phyloP scores from a whole-genome alignment of 2,797 vertebrate species.

The Florisuga fusca region DNA sequence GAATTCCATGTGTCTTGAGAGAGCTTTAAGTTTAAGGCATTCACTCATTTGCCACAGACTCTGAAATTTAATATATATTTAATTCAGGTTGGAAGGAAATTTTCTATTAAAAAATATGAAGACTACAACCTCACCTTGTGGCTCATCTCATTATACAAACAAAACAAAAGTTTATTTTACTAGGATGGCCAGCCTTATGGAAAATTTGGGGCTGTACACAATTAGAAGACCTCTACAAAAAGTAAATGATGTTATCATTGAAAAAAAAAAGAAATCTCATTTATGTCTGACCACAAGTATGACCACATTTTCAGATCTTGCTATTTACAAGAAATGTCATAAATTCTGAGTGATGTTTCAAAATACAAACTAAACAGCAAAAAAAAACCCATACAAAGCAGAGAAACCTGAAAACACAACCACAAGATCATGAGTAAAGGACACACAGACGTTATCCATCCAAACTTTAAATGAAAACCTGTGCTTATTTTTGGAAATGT shows the following conservation, averaged over 20 bases:
- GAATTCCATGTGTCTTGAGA: not conserved
- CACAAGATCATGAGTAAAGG: not conserved
- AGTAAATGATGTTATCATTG: not conserved
- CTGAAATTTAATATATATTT: not conserved
- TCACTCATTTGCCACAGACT: not conserved
- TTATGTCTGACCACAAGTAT: not conserved
- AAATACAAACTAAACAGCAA: not conserved
- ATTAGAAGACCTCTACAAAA: not conserved
- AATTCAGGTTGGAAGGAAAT: not conserved
- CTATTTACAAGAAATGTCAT: not conserved
- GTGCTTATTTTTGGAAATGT: not conserved
- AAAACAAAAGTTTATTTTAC: not conserved
- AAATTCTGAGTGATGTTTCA: not conserved
- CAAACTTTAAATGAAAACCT: not conserved
- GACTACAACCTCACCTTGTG: not conserved
- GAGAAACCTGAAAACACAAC: not conserved
- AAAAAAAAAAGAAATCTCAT: not conserved
- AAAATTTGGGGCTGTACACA: not conserved
- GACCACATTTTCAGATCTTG: not conserved
- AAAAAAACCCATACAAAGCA: not conserved
- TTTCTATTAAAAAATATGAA: not conserved
- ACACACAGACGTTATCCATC: not conserved
- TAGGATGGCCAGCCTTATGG: not conserved
- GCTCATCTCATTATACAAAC: not conserved
- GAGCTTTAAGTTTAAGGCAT: not conserved